Evolutionary conservation across 2,888 invertebrate species (phyloP), one percentile per base, ranked within the genome.

Genomic region (Perdita meconis): DNA sequence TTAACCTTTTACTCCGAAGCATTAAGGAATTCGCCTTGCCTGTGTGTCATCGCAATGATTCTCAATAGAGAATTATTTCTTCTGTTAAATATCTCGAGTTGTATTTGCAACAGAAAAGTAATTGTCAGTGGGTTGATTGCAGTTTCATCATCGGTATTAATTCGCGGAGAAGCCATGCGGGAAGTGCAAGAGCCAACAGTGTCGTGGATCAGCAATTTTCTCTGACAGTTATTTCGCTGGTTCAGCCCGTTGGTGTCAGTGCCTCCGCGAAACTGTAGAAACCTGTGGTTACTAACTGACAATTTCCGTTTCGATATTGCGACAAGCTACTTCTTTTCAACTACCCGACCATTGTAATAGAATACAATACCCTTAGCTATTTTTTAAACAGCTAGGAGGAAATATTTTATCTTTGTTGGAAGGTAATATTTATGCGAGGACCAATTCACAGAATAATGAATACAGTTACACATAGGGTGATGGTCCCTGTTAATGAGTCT

Each of bases 211-310:
- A 78, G 85, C 85, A 78, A 86, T 86, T 87, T 84, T 80, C 74
- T 78, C 78, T 70, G 55, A 61, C 74, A 84, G 81, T 85, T 86
- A 87, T 89, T 89, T 83, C 73, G 86, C 86, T 71, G 80, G 53
- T 57, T 80, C 78, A 71, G 77, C 72, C 16, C 51, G 68, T 34
- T 30, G 42, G 1, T 63, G 68, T 57, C 60, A 60, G 47, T 70
- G 59, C 66, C 71, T 56, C 36, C 44, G 53, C 57, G 65, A 72
- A 83, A 79, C 59, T 70, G 50, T 76, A 75, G 57, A 67, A 57
- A 68, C 53, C 77, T 53, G 68, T 36, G 77, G 53, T 76, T 63
- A 56, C 76, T 38, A 77, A 77, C 76, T 63, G 67, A 38, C 67
- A 68, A 76, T 68, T 68, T 63, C 67, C 68, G 44, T 44, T 53